Evolutionary conservation across 2,797 vertebrate genomes (phyloP), one percentile per base, ranked within the genome.

Genomic region (Calcarius lapponicus): DNA sequence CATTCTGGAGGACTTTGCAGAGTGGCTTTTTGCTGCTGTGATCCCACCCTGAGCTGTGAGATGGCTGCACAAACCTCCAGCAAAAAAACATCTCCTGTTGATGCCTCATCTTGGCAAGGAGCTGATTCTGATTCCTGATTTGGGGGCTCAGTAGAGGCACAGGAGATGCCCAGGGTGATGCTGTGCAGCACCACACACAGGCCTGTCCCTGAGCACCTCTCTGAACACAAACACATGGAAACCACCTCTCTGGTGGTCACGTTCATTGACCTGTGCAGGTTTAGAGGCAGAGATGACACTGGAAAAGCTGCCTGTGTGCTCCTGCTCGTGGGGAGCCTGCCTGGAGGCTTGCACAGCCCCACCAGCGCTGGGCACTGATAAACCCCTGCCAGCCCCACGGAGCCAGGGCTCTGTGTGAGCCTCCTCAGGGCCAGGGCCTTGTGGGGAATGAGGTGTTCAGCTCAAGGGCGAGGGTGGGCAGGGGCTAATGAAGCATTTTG

Each of bases 401-500:
- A 65, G 14, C 32, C 87, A 38, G 81, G 43, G 73, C 67, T 92
- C 80, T 51, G 80, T 92, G 70, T 13, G 8, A 74, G 20, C 47
- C 62, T 65, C 57, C 64, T 25, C 2, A 1, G 56, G 36, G 83
- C 42, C 72, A 64, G 86, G 20, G 3, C 32, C 17, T 0, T 43
- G 76, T 51, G 56, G 40, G 67, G 61, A 89, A 6, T 2, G 17
- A 88, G 48, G 69, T 54, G 43, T 70, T 94, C 62, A 78, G 54
- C 92, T 86, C 66, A 7, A 31, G 72, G 83, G 57, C 18, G 11
- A 86, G 91, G 93, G 92, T 11, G 36, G 91, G 86, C 86, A 92
- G 90, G 76, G 64, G 47, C 56, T 91, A 93, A 93, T 94, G 90
- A 93, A 92, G 88, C 87, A 50, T 93, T 96, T 79, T 94, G 95